A percentile compares a stretch with the other conserved stretches of the same genome.
Conservation (phyloP, 2,888 invertebrate species). For the Synanthedon myopaeformis region DNA sequence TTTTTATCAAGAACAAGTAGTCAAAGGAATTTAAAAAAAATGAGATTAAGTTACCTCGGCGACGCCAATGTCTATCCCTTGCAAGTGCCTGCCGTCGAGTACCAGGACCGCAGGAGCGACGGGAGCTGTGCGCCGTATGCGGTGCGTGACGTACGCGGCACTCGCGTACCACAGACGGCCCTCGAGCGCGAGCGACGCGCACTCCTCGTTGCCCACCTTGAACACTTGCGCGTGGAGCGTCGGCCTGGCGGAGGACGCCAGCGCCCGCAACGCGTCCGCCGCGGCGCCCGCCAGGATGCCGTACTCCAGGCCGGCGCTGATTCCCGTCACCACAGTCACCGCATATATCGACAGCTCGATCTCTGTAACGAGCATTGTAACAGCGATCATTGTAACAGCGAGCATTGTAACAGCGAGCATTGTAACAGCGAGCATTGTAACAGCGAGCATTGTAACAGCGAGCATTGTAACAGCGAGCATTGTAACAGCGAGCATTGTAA, state of each 20-base stretch:
- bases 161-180: slow-evolving; percentile 35
- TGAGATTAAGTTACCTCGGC: slow-evolving; percentile 37
- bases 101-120: slow-evolving; percentile 17
- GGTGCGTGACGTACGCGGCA: slow-evolving; percentile 25
- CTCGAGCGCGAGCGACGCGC: slow-evolving; percentile 22
- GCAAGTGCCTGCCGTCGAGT: slow-evolving; percentile 33
- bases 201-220: slow-evolving; percentile 49
- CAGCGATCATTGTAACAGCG: background rate
- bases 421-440: background rate
- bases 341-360: slow-evolving; percentile 49
- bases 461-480: background rate
- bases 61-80: slow-evolving; percentile 36
- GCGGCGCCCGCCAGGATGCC: slow-evolving; percentile 84
- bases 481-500: background rate
- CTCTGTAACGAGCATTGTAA: slow-evolving; percentile 33
- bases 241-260: slow-evolving; percentile 81
- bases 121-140: slow-evolving; percentile 12
- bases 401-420: background rate
- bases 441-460: background rate
- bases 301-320: slow-evolving; percentile 81
- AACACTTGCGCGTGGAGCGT: slow-evolving; percentile 8
- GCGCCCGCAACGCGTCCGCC: slow-evolving; percentile 76
- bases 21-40: background rate
- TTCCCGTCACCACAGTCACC: slow-evolving; percentile 78
- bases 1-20: background rate